These are phyloP conservation scores for Mamestra brassicae DNA, from an alignment of 2,888 invertebrate species.

Conservation along the genomic window DNA sequence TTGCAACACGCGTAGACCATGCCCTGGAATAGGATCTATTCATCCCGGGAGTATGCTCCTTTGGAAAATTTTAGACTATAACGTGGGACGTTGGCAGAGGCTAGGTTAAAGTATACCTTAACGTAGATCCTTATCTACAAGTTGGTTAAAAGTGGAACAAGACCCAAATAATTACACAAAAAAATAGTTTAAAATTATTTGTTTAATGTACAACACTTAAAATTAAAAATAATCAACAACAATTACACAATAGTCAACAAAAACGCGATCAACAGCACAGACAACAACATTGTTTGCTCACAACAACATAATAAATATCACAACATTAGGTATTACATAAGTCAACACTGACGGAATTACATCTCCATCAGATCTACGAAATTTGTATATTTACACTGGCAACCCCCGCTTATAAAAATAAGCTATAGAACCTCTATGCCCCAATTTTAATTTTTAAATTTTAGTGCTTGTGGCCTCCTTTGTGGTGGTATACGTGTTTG, in stretches of 20 bases:
- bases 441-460: constrained; percentile 42
- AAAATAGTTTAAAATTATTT: constrained; percentile 40
- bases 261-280: constrained; percentile 84
- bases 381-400: constrained; percentile 84
- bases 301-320: constrained; percentile 88
- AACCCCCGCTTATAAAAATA: constrained; percentile 70
- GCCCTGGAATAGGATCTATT: too few relatives aligned
- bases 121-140: background rate
- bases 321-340: constrained; percentile 79
- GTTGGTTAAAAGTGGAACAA: background rate
- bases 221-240: constrained; percentile 82
- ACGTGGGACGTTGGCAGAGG: too few relatives aligned
- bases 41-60: too few relatives aligned
- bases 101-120: too few relatives aligned
- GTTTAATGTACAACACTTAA: constrained; percentile 68
- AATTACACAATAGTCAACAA: constrained; percentile 90
- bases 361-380: constrained; percentile 83
- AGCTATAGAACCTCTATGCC: constrained; percentile 60
- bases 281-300: constrained; percentile 83
- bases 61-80: too few relatives aligned
- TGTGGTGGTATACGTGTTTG: constrained; percentile 93
- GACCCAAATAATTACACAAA: constrained; percentile 3
- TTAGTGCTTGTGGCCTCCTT: constrained; percentile 88
- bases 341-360: constrained; percentile 81
- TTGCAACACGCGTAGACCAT: too few relatives aligned